A percentile compares a stretch with the other conserved stretches of the same genome.
These are phyloP conservation scores for Hermaeophaga mercurialis DNA, from an alignment of 2,888 invertebrate species.

Conservation along the genomic window DNA sequence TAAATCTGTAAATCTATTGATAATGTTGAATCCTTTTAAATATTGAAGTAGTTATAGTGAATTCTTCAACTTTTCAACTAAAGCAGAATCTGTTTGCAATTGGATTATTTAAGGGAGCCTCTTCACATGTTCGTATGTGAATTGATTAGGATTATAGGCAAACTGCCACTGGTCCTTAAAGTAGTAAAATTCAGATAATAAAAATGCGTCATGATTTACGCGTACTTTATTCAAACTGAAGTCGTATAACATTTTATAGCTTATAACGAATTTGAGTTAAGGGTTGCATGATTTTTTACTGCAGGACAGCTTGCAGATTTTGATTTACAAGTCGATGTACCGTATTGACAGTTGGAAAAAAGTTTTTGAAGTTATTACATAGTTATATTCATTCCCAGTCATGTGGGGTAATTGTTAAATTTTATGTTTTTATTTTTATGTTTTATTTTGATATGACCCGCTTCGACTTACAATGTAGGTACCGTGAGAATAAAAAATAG, in stretches of 20 bases:
- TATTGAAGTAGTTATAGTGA: background rate
- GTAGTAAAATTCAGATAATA: slow-evolving; percentile 52
- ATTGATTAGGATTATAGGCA: slow-evolving; percentile 30
- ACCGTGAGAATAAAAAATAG: slow-evolving; percentile 30
- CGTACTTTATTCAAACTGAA: slow-evolving; percentile 47
- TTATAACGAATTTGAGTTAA: slow-evolving; percentile 52
- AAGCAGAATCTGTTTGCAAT: slow-evolving; percentile 29
- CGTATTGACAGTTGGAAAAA: slow-evolving; percentile 33
- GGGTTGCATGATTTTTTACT: slow-evolving; percentile 45
- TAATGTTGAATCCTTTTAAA: too few species aligned
- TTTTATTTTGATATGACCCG: slow-evolving; percentile 30
- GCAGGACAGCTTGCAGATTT: slow-evolving; percentile 32
- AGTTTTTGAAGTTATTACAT: slow-evolving; percentile 24
- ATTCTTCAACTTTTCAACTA: slow-evolving; percentile 26
- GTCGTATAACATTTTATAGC: slow-evolving; percentile 51
- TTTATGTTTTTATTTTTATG: slow-evolving; percentile 26
- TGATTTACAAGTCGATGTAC: slow-evolving; percentile 36
- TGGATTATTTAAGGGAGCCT: slow-evolving; percentile 27
- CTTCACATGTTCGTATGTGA: slow-evolving; percentile 31
- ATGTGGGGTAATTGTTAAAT: slow-evolving; percentile 25
- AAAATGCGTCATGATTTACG: slow-evolving; percentile 38
- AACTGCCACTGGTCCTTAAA: slow-evolving; percentile 44
- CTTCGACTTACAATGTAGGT: slow-evolving; percentile 26
- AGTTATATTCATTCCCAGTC: slow-evolving; percentile 25
- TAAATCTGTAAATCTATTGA: too few species aligned